Conservation (phyloP, 2,797 vertebrate genomes). For the Stomatorhinus walkeri region DNA sequence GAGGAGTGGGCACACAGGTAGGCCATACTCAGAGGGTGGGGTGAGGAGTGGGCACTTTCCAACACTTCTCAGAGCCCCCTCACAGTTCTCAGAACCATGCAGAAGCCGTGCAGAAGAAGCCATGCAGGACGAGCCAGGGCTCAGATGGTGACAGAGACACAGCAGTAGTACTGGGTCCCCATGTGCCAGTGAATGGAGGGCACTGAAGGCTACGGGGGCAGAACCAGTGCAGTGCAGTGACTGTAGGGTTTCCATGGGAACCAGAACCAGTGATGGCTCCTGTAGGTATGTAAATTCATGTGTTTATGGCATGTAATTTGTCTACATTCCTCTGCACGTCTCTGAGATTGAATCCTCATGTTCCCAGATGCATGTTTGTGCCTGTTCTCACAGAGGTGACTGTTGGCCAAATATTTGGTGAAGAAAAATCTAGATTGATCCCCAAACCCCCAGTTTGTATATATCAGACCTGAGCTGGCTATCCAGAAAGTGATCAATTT, state of each 20-base stretch:
- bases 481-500: no score
- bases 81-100: neutral
- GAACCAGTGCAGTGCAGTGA: slow-evolving; percentile 3
- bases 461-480: no score
- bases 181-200: slow-evolving; percentile 9
- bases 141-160: neutral
- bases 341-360: neutral
- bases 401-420: neutral
- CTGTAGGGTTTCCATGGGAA: slow-evolving; percentile 38
- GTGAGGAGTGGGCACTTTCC: no score
- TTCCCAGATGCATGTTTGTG: neutral
- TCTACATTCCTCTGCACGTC: neutral
- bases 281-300: neutral
- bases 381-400: neutral
- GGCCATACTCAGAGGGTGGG: no score
- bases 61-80: no score
- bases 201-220: neutral
- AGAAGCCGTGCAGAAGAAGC: neutral
- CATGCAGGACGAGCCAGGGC: neutral
- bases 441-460: no score
- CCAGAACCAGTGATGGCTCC: slow-evolving; percentile 4
- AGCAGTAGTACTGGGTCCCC: neutral
- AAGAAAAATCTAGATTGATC: no score
- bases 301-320: neutral
- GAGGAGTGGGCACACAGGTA: no score